Percentiles rank a stretch among this genome's conserved stretches.
Evolutionary conservation across 2,888 invertebrate species (phyloP).

Genomic region (Aporophyla nigra): DNA sequence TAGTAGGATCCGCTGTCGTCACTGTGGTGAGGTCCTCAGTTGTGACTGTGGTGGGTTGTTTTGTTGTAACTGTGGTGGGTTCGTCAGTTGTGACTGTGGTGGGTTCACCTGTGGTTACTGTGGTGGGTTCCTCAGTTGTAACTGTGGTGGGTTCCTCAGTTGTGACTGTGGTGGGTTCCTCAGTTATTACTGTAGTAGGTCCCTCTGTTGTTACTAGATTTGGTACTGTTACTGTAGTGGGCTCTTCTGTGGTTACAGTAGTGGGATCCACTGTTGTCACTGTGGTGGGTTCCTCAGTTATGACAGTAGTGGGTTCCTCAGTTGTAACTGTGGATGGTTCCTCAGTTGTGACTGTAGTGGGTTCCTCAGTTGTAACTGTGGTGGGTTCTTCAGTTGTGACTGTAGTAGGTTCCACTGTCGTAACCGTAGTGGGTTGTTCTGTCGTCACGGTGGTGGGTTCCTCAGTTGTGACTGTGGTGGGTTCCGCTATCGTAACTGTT

Average conservation of each 20-base stretch:
- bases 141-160: slow-evolving; percentile 25
- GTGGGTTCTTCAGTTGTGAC: background rate
- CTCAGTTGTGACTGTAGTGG: slow-evolving; percentile 22
- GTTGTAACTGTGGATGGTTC: background rate
- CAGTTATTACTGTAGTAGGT: slow-evolving; percentile 13
- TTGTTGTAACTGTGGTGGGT: slow-evolving; percentile 24
- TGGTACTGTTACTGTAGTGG: background rate
- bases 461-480: slow-evolving; percentile 8
- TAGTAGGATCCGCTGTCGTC: too few species aligned
- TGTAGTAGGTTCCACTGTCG: background rate
- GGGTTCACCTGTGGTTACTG: background rate
- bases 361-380: slow-evolving; percentile 8
- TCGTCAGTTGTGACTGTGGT: slow-evolving; percentile 12
- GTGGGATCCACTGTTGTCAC: slow-evolving; percentile 14
- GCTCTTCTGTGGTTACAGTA: slow-evolving; percentile 1
- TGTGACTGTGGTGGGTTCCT: slow-evolving; percentile 19
- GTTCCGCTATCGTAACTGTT: background rate
- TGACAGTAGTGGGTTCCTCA: background rate
- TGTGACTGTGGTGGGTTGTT: background rate
- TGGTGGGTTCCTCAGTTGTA: background rate
- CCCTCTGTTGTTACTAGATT: slow-evolving; percentile 20
- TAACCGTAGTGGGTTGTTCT: too few species aligned
- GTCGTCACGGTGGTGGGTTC: background rate
- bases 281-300: slow-evolving; percentile 14
- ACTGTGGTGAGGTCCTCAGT: slow-evolving; percentile 8